These are phyloP conservation scores for Eulemur albifrons DNA, from an alignment of 2,797 vertebrate genomes.

Conservation along the genomic window DNA sequence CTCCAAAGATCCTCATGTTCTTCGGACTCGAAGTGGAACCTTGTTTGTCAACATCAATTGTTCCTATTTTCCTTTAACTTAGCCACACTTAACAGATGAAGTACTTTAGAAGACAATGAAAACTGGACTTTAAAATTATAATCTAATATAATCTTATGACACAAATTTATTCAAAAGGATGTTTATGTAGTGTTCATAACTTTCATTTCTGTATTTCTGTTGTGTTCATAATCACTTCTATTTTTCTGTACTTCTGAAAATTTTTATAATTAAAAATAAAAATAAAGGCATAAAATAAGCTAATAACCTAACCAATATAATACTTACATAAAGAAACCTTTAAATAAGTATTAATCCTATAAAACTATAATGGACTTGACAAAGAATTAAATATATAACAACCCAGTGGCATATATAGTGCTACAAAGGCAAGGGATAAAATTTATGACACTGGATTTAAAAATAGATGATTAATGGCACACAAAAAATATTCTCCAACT, in stretches of 20 bases:
- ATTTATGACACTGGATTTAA: slow-evolving; percentile 13
- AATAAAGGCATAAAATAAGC: slow-evolving; percentile 24
- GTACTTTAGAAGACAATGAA: not conserved
- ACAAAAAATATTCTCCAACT: slow-evolving; percentile 4
- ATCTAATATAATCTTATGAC: not conserved
- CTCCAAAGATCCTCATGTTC: not conserved
- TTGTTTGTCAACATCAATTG: not conserved
- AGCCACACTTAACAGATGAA: not conserved
- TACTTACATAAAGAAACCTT: not conserved
- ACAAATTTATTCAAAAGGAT: not conserved
- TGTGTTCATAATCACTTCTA: not conserved
- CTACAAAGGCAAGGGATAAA: not conserved
- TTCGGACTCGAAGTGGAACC: not conserved
- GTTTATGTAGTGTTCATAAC: not conserved
- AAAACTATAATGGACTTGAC: not conserved
- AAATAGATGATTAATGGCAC: slow-evolving; percentile 16
- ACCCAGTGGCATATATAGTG: not conserved
- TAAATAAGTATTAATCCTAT: slow-evolving; percentile 9
- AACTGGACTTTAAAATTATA: not conserved
- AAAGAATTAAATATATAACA: slow-evolving; percentile 8
- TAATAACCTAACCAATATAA: not conserved
- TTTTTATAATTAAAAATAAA: slow-evolving; percentile 29
- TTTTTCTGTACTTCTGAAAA: not conserved
- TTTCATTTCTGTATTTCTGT: not conserved
- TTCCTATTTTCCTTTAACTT: not conserved